Conservation (phyloP, 2,888 invertebrate genomes). For the Orthosia gracilis region DNA sequence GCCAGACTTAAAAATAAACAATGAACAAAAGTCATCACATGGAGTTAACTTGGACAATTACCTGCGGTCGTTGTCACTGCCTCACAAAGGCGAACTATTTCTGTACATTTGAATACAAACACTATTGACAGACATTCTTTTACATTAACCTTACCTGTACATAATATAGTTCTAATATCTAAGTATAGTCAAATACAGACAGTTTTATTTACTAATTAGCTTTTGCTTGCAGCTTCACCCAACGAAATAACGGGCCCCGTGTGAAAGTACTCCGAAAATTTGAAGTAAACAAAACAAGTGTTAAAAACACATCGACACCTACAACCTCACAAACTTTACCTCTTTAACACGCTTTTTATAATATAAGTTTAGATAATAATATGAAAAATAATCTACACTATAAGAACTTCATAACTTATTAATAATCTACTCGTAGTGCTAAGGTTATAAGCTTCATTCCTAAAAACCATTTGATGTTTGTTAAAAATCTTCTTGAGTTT, state of each 20-base stretch:
- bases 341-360: no score
- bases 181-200: neutral
- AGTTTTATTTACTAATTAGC: neutral
- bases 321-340: no score
- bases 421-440: neutral
- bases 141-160: constrained; percentile 11
- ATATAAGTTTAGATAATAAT: no score
- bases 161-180: neutral
- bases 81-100: constrained; percentile 55
- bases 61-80: constrained; percentile 59
- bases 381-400: neutral
- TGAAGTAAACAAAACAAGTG: no score
- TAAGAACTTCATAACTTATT: neutral
- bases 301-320: no score
- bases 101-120: constrained; percentile 61
- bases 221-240: no score
- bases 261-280: no score
- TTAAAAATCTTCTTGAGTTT: neutral
- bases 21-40: constrained; percentile 36
- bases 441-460: neutral
- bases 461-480: neutral
- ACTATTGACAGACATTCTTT: constrained; percentile 51
- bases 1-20: constrained; percentile 28
- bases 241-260: no score
- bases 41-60: constrained; percentile 36